Base-by-base conservation (phyloP, 2,113 vertebrate species). In the Urocynchramus pylzowi region DNA sequence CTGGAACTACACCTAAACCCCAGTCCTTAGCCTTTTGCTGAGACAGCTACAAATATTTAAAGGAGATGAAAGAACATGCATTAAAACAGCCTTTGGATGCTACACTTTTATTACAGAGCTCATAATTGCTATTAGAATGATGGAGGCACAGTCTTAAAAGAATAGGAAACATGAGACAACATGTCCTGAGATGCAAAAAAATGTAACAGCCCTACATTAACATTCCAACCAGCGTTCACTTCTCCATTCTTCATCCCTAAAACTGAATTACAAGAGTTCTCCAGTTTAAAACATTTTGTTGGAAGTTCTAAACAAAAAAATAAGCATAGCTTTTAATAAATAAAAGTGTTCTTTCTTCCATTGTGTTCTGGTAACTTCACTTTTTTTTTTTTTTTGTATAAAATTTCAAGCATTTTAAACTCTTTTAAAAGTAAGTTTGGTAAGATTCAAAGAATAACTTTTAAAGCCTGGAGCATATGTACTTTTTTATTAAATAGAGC, bases 401-500 rank as follows among this genome's bases (percentile, higher is more conserved):
- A 92, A 93, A 90, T 74, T 21, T 78, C 59, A 87, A 86, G 75
- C 59, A 59, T 90, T 60, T 70, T 33, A 37, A 75, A 78, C 11
- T 44, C 79, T 84, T 83, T 26, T 37, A 64, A 37, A 94, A 93
- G 24, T 49, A 71, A 80, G 16, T 75, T 74, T 81, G 61, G 39
- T 15, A 97, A 64, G 84, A 74, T 69, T 81, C 33, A 68, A 71
- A 71, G 59, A 90, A 10, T 22, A 71, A 26, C 71, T 80, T 75
- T 79, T 86, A 95, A 91, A 94, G 88, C 73, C 63, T 90, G 6
- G 2, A 94, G 70, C 13, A 15, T 26, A 52, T 3, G 35, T 35
- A 93, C 31, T 95, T 85, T 81, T 84, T 95, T 95, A 84, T 97
- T 94, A 95, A 96, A 97, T 93, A 97, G 44, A 97, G 89, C 57